phyloP scores from a whole-genome alignment of 2,888 invertebrate genomes.

The Tachina lurida region DNA sequence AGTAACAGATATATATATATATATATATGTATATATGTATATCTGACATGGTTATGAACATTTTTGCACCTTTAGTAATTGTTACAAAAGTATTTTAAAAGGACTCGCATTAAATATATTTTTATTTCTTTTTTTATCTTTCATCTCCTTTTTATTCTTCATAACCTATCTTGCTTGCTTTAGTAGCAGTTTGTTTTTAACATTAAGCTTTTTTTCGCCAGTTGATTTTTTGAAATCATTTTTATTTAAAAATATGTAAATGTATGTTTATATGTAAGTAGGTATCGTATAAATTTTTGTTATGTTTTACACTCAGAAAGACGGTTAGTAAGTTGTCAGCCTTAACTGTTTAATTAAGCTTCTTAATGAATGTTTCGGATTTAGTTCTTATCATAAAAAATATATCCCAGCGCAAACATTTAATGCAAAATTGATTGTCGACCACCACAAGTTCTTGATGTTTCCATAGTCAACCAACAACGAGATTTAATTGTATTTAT shows the following conservation, averaged over 20 bases:
- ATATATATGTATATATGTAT: background rate
- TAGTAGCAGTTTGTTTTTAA: background rate
- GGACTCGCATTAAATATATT: conserved; percentile 18
- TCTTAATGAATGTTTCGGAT: too few relatives aligned
- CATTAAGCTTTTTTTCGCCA: background rate
- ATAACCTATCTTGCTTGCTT: conserved; percentile 29
- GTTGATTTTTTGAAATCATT: background rate
- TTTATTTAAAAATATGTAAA: too few relatives aligned
- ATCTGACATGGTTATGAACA: conserved; percentile 53
- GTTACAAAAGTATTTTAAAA: conserved; percentile 9
- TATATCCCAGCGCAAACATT: too few relatives aligned
- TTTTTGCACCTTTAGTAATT: conserved; percentile 70
- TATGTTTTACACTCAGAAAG: conserved; percentile 6
- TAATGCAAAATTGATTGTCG: too few relatives aligned
- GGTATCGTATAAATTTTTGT: background rate
- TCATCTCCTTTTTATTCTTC: conserved; percentile 2
- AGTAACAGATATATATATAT: conserved; percentile 3
- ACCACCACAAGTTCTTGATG: too few relatives aligned
- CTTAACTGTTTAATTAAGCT: too few relatives aligned
- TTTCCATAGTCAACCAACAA: too few relatives aligned
- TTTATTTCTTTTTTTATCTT: conserved; percentile 7
- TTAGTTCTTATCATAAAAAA: too few relatives aligned
- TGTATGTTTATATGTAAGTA: too few relatives aligned
- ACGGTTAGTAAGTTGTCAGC: background rate
- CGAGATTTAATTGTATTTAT: too few relatives aligned